Conservation (phyloP, 2,888 invertebrate species). For the Ochropleura leucogaster region DNA sequence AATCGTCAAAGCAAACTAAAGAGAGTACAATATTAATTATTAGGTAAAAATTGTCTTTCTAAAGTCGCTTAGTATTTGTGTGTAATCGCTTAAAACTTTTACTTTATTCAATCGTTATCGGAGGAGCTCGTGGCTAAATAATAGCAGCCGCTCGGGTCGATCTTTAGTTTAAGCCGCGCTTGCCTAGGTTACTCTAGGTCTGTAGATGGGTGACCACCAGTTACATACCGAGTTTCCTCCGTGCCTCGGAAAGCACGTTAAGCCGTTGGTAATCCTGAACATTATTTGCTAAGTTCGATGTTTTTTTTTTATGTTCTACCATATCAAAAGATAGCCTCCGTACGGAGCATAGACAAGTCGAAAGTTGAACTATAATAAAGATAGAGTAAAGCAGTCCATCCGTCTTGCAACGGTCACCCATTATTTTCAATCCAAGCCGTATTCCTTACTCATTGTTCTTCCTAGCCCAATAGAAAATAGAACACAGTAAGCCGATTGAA, state of each 20-base stretch:
- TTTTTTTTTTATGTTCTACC: not conserved
- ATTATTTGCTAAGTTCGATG: not conserved
- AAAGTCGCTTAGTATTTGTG: not conserved
- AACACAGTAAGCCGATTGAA: slow-evolving; percentile 12
- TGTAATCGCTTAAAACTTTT: not conserved
- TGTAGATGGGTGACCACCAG: too few relatives aligned
- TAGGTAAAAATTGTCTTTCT: not conserved
- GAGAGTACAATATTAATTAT: too few relatives aligned
- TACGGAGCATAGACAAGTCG: not conserved
- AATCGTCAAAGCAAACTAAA: too few relatives aligned
- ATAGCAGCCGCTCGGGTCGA: too few relatives aligned
- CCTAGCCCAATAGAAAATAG: slow-evolving; percentile 16
- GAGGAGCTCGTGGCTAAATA: too few relatives aligned
- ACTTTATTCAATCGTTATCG: not conserved
- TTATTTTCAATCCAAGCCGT: slow-evolving; percentile 32
- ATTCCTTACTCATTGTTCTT: slow-evolving; percentile 12
- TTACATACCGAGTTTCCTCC: too few relatives aligned
- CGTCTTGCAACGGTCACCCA: slow-evolving; percentile 14
- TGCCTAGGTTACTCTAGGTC: too few relatives aligned
- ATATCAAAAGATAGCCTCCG: not conserved
- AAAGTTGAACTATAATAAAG: slow-evolving; percentile 18
- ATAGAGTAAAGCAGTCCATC: slow-evolving; percentile 13
- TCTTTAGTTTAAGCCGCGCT: too few relatives aligned
- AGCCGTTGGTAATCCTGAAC: too few relatives aligned
- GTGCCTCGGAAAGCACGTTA: too few relatives aligned